phyloP scores from a whole-genome alignment of 2,113 vertebrate genomes.

The Notarius lentiginosus region DNA sequence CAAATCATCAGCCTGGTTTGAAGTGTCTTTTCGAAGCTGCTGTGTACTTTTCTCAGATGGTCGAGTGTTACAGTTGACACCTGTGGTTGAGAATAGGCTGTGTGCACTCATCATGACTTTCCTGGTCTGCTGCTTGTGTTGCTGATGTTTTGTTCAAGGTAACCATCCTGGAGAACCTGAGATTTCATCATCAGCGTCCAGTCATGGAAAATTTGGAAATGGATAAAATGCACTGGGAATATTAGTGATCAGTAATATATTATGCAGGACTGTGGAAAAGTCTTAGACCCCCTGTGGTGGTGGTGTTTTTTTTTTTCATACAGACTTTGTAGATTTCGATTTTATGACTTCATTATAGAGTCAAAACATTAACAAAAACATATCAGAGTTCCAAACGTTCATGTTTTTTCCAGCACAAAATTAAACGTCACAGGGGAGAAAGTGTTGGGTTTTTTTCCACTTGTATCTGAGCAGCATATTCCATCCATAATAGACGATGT shows the following conservation, averaged over 20 bases:
- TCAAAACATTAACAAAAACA: too few relatives aligned
- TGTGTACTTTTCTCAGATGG: constrained; percentile 7
- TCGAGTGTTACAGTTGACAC: background rate
- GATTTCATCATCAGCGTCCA: background rate
- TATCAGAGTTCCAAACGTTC: too few relatives aligned
- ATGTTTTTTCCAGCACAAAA: too few relatives aligned
- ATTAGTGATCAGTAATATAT: background rate
- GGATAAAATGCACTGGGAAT: background rate
- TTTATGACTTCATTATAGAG: too few relatives aligned
- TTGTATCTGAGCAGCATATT: too few relatives aligned
- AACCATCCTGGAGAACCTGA: background rate
- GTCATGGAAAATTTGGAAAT: background rate
- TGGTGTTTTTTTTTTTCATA: too few relatives aligned
- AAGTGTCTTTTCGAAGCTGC: constrained; percentile 8
- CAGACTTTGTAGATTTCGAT: too few relatives aligned
- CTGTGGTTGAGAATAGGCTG: background rate
- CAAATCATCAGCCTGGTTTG: constrained; percentile 29
- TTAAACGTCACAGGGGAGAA: too few relatives aligned
- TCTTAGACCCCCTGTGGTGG: too few relatives aligned
- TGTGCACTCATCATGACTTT: background rate
- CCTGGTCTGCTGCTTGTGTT: background rate
- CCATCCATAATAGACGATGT: too few relatives aligned
- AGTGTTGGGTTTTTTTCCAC: too few relatives aligned
- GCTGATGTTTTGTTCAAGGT: background rate
- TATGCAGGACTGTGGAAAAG: too few relatives aligned